These are phyloP conservation scores for Ceriagrion tenellum DNA, from an alignment of 2,888 invertebrate genomes.

Conservation along the genomic window DNA sequence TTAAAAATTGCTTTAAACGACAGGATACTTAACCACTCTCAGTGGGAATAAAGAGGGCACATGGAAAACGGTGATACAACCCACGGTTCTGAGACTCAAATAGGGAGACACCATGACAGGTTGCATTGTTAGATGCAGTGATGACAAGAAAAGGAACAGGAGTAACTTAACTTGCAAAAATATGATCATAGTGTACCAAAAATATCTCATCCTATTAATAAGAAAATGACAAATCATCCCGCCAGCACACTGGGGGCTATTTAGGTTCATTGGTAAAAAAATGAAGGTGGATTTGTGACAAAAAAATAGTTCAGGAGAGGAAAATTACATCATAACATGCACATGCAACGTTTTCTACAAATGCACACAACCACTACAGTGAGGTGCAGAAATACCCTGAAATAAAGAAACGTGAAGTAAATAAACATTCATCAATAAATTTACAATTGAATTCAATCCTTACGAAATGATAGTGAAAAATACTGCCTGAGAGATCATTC, in stretches of 20 bases:
- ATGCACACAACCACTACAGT: not conserved
- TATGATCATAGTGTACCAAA: not conserved
- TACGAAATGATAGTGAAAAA: too few species aligned
- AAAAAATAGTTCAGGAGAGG: not conserved
- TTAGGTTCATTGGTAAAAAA: not conserved
- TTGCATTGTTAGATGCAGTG: conserved; percentile 72
- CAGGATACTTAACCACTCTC: conserved; percentile 18
- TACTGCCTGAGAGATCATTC: too few species aligned
- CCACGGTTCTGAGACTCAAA: conserved; percentile 73
- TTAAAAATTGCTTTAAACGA: conserved; percentile 24
- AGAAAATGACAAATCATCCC: conserved; percentile 71
- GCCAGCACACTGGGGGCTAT: conserved; percentile 69
- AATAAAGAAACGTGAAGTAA: not conserved
- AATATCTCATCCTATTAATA: conserved; percentile 54
- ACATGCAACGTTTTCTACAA: not conserved
- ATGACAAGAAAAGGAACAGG: conserved; percentile 72
- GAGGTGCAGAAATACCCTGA: not conserved
- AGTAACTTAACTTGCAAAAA: conserved; percentile 68
- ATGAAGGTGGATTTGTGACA: not conserved
- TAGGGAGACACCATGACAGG: conserved; percentile 73
- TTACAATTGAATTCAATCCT: too few species aligned
- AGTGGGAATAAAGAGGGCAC: conserved; percentile 69
- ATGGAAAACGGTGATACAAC: conserved; percentile 45
- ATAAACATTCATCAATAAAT: too few species aligned
- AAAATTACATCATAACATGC: not conserved